Evolutionary conservation across 2,113 vertebrate genomes (phyloP), one percentile per base, ranked within the genome.

Genomic region (Perccottus glenii): DNA sequence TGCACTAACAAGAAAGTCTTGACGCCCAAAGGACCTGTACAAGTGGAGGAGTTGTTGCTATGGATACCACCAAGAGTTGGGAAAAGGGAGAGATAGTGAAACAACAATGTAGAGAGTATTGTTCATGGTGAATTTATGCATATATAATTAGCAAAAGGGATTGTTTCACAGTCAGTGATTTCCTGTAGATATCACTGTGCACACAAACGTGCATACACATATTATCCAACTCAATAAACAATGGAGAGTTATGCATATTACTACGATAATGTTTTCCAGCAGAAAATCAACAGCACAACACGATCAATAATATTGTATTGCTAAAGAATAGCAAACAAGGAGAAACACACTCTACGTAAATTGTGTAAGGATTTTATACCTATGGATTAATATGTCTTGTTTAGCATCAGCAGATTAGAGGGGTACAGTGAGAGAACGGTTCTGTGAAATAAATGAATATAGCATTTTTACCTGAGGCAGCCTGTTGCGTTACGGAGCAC

Each of bases 401-500:
- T 47, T 52, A 51, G 67, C 45, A 58, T 40, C 40, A 19, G 56
- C 15, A 58, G 38, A 42, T 58, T 42, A 58, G 16, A 50, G 1
- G 8, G 2, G 15, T 2, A n/a, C 42, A 10, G 44, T 11, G 12
- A 4, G 10, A 11, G 44, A 43, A 43, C 6, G 1, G 3, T 43
- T 8, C 6, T 43, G 42, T 27, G 19, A 46, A 42, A 19, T 58
- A 16, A 58, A 43, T 19, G 56, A 42, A 10, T 16, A 15, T 3
- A 5, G 56, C 15, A 11, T 11, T 60, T 91, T 93, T 80, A 96
- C 98, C 98, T 95, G 92, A 99, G 96, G 93, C 98, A 99, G 78
- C 98, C 97, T 49, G 98, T 99, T 89, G 98, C 96, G 27, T 99
- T 99, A 84, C 97, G 96, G 88, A 99, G 94, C 91, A 99, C 98